Evolutionary conservation across 2,113 vertebrate genomes (phyloP).

Genomic region (Pimephales promelas): DNA sequence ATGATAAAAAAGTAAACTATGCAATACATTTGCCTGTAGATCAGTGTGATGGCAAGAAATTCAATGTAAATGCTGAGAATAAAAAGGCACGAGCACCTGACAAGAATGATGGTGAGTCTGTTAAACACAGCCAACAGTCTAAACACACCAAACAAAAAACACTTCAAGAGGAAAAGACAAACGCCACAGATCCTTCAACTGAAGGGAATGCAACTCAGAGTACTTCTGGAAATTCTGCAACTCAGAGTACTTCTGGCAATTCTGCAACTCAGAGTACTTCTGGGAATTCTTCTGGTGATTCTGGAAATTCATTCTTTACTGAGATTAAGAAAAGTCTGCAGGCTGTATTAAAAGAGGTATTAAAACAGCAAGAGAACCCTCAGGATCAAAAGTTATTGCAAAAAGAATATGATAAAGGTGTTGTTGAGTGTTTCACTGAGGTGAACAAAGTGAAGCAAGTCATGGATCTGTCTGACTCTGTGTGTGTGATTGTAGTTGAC

Average conservation of each 20-base stretch:
- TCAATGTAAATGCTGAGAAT: too few relatives aligned
- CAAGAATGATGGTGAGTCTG: too few relatives aligned
- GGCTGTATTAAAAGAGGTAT: neutral
- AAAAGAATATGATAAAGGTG: constrained; percentile 45
- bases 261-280: too few relatives aligned
- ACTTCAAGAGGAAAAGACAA: neutral
- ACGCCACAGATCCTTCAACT: neutral
- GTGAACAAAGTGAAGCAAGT: constrained; percentile 23
- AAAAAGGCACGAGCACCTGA: too few relatives aligned
- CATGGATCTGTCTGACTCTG: constrained; percentile 13
- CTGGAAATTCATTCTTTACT: neutral
- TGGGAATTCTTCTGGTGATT: constrained; percentile 25
- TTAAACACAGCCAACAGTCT: too few relatives aligned
- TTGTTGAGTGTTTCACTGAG: constrained; percentile 27
- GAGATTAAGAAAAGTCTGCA: neutral
- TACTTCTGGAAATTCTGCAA: constrained; percentile 11
- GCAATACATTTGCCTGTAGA: too few relatives aligned
- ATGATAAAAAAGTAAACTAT: too few relatives aligned
- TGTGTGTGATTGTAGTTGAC: neutral
- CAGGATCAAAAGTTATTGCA: constrained; percentile 13
- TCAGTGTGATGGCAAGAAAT: too few relatives aligned
- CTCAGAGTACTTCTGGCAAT: too few relatives aligned
- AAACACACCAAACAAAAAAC: too few relatives aligned
- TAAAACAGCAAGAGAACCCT: neutral
- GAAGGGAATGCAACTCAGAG: neutral